Conservation (phyloP, 2,113 vertebrate species). For the Scolopax mira region DNA sequence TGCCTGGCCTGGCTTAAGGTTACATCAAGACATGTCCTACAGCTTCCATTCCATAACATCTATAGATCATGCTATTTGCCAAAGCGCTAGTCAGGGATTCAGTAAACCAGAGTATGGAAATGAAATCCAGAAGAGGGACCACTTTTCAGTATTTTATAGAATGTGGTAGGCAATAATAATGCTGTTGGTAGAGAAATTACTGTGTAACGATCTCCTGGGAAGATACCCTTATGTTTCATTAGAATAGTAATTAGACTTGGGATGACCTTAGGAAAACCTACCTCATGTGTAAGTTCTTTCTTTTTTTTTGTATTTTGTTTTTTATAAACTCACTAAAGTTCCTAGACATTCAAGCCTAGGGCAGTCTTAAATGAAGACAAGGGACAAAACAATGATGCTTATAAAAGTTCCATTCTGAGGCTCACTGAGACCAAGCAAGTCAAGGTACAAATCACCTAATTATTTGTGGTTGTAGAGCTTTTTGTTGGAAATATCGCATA, state of each 20-base stretch:
- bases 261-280: constrained; percentile 72
- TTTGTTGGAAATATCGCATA: neutral
- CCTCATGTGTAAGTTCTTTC: constrained; percentile 35
- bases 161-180: constrained; percentile 69
- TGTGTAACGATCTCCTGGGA: constrained; percentile 77
- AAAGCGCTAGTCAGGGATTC: constrained; percentile 69
- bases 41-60: constrained; percentile 61
- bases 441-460: constrained; percentile 47
- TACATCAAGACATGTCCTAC: constrained; percentile 48
- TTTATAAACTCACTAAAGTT: constrained; percentile 58
- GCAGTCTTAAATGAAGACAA: constrained; percentile 58
- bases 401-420: constrained; percentile 15
- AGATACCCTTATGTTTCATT: constrained; percentile 80
- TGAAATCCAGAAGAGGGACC: constrained; percentile 72
- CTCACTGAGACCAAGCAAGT: constrained; percentile 12
- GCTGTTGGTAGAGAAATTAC: constrained; percentile 76
- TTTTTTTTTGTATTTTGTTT: constrained; percentile 53
- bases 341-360: constrained; percentile 38
- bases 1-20: constrained; percentile 13
- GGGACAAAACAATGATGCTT: constrained; percentile 38
- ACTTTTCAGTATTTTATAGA: constrained; percentile 74
- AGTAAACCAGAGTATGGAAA: constrained; percentile 66
- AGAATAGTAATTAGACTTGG: constrained; percentile 79
- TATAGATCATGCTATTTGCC: constrained; percentile 59
- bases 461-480: constrained; percentile 28